A percentile compares a stretch with the other conserved stretches of the same genome.
These are phyloP conservation scores for Gymnosoma rotundatum DNA, from an alignment of 2,888 invertebrate species.

Conservation along the genomic window DNA sequence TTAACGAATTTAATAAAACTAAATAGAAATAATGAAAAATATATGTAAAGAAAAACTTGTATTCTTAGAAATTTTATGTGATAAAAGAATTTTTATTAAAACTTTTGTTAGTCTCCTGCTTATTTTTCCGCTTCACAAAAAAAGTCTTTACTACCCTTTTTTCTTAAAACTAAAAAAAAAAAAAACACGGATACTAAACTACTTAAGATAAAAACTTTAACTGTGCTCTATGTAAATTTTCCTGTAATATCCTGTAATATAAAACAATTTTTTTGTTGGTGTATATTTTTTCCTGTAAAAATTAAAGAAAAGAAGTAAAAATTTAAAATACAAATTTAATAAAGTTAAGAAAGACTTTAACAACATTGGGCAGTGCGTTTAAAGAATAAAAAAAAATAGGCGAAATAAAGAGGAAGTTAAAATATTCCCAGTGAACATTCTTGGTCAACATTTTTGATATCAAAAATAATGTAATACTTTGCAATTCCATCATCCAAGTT, in stretches of 20 bases:
- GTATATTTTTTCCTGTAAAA: slow-evolving; percentile 47
- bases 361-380: background rate
- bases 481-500: too few species aligned
- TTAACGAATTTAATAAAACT: slow-evolving; percentile 58
- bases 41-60: slow-evolving; percentile 7
- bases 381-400: background rate
- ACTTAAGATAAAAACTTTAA: slow-evolving; percentile 15
- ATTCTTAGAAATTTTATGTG: slow-evolving; percentile 58
- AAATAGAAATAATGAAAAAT: slow-evolving; percentile 10
- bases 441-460: too few species aligned
- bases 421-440: too few species aligned
- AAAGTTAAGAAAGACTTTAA: slow-evolving; percentile 37
- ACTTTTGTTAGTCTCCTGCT: background rate
- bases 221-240: slow-evolving; percentile 77
- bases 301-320: slow-evolving; percentile 18
- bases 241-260: slow-evolving; percentile 76
- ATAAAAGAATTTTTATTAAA: slow-evolving; percentile 38
- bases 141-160: slow-evolving; percentile 68
- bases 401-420: background rate
- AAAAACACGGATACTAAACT: background rate
- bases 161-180: slow-evolving; percentile 33
- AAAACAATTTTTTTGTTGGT: slow-evolving; percentile 50
- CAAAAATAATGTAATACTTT: too few species aligned
- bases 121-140: background rate
- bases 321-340: slow-evolving; percentile 34